Evolutionary conservation across 2,797 vertebrate species (phyloP).

Genomic region (Dallia pectoralis): DNA sequence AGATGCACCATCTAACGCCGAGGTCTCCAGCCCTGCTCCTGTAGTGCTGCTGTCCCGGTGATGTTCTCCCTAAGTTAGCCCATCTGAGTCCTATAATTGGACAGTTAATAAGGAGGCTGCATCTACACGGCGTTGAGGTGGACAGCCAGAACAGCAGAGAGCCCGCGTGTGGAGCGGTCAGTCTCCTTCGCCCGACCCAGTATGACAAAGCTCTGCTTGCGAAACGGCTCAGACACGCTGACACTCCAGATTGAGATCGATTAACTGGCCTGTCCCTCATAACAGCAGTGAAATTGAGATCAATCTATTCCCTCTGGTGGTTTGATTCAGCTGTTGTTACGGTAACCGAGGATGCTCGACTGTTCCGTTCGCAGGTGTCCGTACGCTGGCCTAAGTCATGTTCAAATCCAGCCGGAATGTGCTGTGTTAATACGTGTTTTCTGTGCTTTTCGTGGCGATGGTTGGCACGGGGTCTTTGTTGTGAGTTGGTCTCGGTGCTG

Average conservation of each 20-base stretch:
- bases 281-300: neutral
- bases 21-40: no score
- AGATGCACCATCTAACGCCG: no score
- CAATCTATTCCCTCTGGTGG: neutral
- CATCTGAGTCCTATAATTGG: no score
- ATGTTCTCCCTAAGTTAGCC: no score
- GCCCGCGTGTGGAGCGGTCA: neutral
- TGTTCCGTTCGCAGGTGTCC: neutral
- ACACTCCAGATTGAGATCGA: neutral
- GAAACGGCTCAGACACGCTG: neutral
- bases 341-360: neutral
- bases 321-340: neutral
- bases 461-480: neutral
- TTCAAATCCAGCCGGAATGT: neutral
- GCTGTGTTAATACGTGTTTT: neutral
- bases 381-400: neutral
- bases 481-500: neutral
- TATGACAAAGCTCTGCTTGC: neutral
- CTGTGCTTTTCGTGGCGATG: neutral
- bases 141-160: no score
- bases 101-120: no score
- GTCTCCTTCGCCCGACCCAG: no score
- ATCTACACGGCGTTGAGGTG: no score
- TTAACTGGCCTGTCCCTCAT: neutral
- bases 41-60: no score